Evolutionary conservation across 2,113 vertebrate species (phyloP).

Genomic region (Mastomys natalensis): DNA sequence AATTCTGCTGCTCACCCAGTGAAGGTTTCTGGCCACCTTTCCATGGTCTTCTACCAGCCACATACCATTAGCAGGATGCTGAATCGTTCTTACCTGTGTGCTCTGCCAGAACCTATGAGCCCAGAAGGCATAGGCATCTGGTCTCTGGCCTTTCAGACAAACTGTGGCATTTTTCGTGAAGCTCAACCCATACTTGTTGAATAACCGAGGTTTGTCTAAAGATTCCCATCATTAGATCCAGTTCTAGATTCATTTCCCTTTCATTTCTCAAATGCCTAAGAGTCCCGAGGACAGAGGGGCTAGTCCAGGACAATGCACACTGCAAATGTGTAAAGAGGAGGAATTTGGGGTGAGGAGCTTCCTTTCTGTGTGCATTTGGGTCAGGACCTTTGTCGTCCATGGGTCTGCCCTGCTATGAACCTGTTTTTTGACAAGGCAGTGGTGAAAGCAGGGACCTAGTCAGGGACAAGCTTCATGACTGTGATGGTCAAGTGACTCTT

Average conservation of each 20-base stretch:
- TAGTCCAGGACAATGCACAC: rapidly evolving
- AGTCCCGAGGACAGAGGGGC: not conserved
- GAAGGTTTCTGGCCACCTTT: not conserved
- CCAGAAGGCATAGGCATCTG: not conserved
- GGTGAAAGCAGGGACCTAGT: not conserved
- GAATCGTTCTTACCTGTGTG: not conserved
- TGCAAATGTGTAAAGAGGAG: not conserved
- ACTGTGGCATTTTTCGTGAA: not conserved
- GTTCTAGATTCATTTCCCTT: not conserved
- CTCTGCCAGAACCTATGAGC: not conserved
- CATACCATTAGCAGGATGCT: not conserved
- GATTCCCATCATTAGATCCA: not conserved
- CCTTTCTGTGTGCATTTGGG: not conserved
- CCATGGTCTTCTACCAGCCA: not conserved
- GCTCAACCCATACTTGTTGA: not conserved
- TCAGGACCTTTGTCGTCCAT: not conserved
- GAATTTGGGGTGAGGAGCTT: not conserved
- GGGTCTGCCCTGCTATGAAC: not conserved
- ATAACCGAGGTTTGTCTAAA: not conserved
- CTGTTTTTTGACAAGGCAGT: not conserved
- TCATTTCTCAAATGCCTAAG: not conserved
- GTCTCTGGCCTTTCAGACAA: not conserved
- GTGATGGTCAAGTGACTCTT: not conserved
- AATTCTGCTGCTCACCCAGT: not conserved
- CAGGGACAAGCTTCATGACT: no score